These are phyloP conservation scores for Protobothrops flavoviridis DNA, from an alignment of 2,113 vertebrate species.

Conservation along the genomic window DNA sequence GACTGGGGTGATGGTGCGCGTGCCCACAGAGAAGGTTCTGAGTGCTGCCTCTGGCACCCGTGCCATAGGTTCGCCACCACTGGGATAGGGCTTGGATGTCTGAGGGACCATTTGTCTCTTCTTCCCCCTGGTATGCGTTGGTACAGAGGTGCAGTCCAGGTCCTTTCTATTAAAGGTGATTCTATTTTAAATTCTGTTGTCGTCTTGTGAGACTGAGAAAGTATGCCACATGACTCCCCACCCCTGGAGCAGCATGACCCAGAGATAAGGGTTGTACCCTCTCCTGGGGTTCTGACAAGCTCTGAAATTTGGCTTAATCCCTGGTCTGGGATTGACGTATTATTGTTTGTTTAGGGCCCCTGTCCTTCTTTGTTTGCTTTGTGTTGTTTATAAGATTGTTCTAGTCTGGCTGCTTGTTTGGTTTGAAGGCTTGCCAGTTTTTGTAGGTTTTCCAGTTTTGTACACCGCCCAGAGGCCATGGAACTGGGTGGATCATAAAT, in stretches of 20 bases:
- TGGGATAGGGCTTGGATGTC: neutral
- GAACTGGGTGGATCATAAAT: neutral
- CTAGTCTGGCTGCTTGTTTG: neutral
- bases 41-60: too few species aligned
- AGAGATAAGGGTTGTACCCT: neutral
- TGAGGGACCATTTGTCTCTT: neutral
- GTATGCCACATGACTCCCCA: neutral
- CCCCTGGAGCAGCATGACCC: neutral
- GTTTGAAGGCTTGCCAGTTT: neutral
- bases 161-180: neutral
- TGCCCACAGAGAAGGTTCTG: too few species aligned
- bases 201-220: neutral
- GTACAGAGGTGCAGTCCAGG: neutral
- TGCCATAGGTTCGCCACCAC: too few species aligned
- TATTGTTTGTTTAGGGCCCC: neutral
- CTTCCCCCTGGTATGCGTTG: neutral
- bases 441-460: neutral
- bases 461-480: neutral
- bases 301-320: neutral
- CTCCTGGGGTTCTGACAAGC: neutral
- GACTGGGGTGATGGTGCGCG: too few species aligned
- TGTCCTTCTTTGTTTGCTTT: neutral
- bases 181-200: neutral
- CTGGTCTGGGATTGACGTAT: neutral
- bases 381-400: neutral